Conservation (phyloP, 2,113 vertebrate species). For the Helogale parvula region DNA sequence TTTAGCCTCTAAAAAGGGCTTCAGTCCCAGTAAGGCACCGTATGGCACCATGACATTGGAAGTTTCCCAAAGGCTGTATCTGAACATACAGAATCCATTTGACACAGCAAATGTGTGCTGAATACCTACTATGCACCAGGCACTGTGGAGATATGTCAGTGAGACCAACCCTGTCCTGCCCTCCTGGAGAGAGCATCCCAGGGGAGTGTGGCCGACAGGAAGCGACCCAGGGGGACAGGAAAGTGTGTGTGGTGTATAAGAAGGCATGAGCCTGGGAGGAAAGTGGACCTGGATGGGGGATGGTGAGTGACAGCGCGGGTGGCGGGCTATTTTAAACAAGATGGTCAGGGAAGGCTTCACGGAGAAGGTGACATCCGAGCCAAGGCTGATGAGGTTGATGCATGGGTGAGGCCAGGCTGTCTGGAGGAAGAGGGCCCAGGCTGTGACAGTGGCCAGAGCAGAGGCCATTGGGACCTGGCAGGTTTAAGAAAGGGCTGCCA, state of each 20-base stretch:
- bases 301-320: fast-evolving
- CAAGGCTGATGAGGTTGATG: not conserved
- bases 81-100: not conserved
- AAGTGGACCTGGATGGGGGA: not conserved
- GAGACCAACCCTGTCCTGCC: not conserved
- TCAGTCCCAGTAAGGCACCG: not conserved
- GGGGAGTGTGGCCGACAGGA: fast-evolving
- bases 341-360: not conserved
- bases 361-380: not conserved
- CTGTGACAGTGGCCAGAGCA: not conserved
- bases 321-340: not conserved
- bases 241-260: not conserved
- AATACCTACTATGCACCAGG: not conserved
- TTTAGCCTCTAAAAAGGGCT: not conserved
- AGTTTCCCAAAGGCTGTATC: not conserved
- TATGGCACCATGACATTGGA: not conserved
- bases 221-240: not conserved
- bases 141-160: not conserved
- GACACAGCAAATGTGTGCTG: not conserved
- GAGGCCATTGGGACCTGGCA: not conserved
- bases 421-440: not conserved
- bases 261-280: not conserved
- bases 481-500: not conserved
- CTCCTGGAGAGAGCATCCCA: fast-evolving
- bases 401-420: too few relatives aligned